phyloP scores from a whole-genome alignment of 2,888 invertebrate genomes.

The Brachypterus glaber region DNA sequence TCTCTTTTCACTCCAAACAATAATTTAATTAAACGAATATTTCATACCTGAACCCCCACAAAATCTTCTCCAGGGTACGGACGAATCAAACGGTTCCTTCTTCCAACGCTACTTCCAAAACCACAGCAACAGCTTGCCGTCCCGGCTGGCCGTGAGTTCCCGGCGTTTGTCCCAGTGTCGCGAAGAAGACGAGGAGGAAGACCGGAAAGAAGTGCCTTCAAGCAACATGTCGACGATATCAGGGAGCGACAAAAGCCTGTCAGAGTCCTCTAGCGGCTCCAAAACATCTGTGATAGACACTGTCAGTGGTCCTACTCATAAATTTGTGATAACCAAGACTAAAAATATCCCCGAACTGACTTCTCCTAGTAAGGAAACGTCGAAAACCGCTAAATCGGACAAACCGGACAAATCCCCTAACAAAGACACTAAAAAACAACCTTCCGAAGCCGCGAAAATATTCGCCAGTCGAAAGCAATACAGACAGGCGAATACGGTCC shows the following conservation, averaged over 20 bases:
- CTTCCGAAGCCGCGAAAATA: slow-evolving; percentile 41
- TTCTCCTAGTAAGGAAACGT: slow-evolving; percentile 11
- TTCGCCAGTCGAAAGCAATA: slow-evolving; percentile 43
- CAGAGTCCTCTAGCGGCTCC: slow-evolving; percentile 37
- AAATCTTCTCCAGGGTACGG: too few species aligned
- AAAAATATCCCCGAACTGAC: slow-evolving; percentile 24
- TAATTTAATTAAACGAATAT: too few species aligned
- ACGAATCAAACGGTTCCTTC: slow-evolving; percentile 49
- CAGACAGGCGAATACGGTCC: slow-evolving; percentile 56
- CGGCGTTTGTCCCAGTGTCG: slow-evolving; percentile 71
- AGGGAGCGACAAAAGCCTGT: slow-evolving; percentile 40
- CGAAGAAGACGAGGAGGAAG: slow-evolving; percentile 75
- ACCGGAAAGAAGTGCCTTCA: slow-evolving; percentile 32
- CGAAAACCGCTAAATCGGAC: slow-evolving; percentile 3
- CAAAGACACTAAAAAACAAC: slow-evolving; percentile 36
- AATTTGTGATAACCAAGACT: slow-evolving; percentile 47
- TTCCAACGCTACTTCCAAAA: slow-evolving; percentile 66
- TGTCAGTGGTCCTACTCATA: slow-evolving; percentile 42
- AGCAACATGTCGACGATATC: slow-evolving; percentile 34
- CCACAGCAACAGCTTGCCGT: slow-evolving; percentile 61
- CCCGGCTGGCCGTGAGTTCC: slow-evolving; percentile 50
- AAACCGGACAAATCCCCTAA: slow-evolving; percentile 5
- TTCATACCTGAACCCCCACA: too few species aligned
- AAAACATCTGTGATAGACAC: slow-evolving; percentile 40
- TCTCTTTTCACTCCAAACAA: too few species aligned